A percentile compares a stretch with the other conserved stretches of the same genome.
These are phyloP conservation scores for Oreohelix idahoensis DNA, from an alignment of 1,140 invertebrate genomes.

Conservation along the genomic window DNA sequence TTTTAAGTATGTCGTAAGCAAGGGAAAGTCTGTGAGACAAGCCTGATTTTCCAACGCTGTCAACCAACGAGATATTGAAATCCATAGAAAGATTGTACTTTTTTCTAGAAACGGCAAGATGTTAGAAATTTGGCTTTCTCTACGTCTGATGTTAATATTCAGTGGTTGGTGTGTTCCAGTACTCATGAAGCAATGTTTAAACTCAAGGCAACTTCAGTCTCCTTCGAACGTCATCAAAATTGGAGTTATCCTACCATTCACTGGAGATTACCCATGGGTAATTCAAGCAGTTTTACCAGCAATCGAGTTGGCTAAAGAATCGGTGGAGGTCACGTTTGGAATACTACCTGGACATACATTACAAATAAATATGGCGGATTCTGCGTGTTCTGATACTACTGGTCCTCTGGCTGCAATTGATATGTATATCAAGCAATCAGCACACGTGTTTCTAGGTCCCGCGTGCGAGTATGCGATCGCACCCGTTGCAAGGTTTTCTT, in stretches of 20 bases:
- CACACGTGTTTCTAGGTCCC: slow-evolving; percentile 89
- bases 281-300: slow-evolving; percentile 48
- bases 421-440: slow-evolving; percentile 61
- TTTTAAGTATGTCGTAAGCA: too few relatives aligned
- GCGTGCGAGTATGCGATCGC: slow-evolving; percentile 92
- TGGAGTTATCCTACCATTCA: slow-evolving; percentile 38
- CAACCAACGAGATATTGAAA: not conserved
- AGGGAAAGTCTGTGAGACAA: too few relatives aligned
- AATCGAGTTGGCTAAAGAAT: slow-evolving; percentile 56
- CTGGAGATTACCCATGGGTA: slow-evolving; percentile 39
- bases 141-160: not conserved
- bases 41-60: not conserved
- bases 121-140: not conserved
- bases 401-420: slow-evolving; percentile 69
- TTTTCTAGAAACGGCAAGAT: not conserved
- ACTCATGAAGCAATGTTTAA: not conserved
- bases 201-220: too few relatives aligned
- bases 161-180: too few relatives aligned
- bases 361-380: slow-evolving; percentile 60
- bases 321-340: slow-evolving; percentile 27
- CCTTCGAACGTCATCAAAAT: slow-evolving; percentile 35
- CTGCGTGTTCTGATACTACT: slow-evolving; percentile 67
- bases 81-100: not conserved
- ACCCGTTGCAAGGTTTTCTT: slow-evolving; percentile 82
- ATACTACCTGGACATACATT: slow-evolving; percentile 46